Base-by-base conservation (phyloP, 2,113 vertebrate genomes). In the Zootoca vivipara region DNA sequence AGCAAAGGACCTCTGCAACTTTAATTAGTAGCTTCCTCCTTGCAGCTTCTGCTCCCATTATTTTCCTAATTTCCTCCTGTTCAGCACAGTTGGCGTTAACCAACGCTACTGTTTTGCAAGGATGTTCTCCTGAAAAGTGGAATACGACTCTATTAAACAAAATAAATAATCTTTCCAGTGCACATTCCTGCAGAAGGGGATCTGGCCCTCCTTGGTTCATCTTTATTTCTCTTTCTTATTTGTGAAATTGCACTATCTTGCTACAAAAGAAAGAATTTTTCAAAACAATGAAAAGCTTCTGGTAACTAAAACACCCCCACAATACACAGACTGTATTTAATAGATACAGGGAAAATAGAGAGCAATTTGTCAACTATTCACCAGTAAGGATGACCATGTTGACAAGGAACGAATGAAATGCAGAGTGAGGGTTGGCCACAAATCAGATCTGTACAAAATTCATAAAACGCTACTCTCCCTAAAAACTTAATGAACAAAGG, bases 1-100 rank as follows among this genome's bases (percentile, higher is more conserved):
- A 26, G 22, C 30, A 80, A 58, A n/a, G 42, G 15, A 22, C 52
- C 46, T 16, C 52, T 35, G 20, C 38, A 40, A 42, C 26, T 26
- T 46, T 46, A 46, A 46, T 46, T 7, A 46, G 42, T 46, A 46
- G 42, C 42, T 46, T 46, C 42, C 42, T 30, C 13, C 56, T 62
- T 42, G 26, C 28, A 56, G 30, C 30, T 72, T 72, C 64, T n/a
- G 64, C 28, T 20, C 38, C 40, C 13, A 3, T 46, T 70, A 40
- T 28, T 75, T 33, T n/a, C 40, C 3, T 38, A 35, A 58, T 38
- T 26, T 75, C 52, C 8, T 38, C 0, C 0, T 3, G 5, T 35
- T 62, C 35, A 15, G 33, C 5, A 7, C 20, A 40, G 62, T 46
- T 79, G 77, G 46, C 12, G 30, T 56, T n/a, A n/a, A 46, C 28